Evolutionary conservation across 2,797 vertebrate genomes (phyloP), one percentile per base, ranked within the genome.

Genomic region (Spea hammondii): DNA sequence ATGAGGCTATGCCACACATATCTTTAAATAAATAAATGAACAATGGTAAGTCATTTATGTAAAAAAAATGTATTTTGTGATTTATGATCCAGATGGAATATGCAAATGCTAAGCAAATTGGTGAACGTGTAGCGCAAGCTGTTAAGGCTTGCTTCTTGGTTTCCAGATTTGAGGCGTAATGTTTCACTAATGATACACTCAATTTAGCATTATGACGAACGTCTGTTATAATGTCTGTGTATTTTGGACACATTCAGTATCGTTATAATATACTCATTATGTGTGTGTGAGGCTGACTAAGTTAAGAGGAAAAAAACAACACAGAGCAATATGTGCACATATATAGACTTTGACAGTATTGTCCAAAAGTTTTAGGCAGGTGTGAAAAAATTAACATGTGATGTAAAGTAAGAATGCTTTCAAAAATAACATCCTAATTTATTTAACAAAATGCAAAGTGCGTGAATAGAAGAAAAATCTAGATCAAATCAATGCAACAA

Each of bases 41-140:
- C 65, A 51, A 79, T 89, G 89, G 90, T 82, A 84, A 87, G 78
- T 88, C 88, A 85, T 89, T 86, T 90, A 90, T 83, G 85, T 85
- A 86, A 87, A 82, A 85, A 87, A 89, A 92, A 9, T 90, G 86
- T 87, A 86, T 79, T 85, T 83, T 84, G 87, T 87, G 91, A 91
- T 86, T 81, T 83, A 84, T 88, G 88, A 87, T 91, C 91, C 88
- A 87, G 86, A 89, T 84, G 85, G 87, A 91, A 87, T 78, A 85
- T 85, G 85, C 79, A 88, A 84, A 86, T 84, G 90, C 88, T 88
- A 91, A 90, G 89, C 86, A 90, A 89, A 87, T 89, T 89, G 88
- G 88, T 87, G 86, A 84, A 86, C 57, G 86, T 88, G 88, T 88
- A 90, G 88, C 86, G 83, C 92, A 92, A 91, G 90, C 90, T 91